These are phyloP conservation scores for Acrossocheilus wenchowensis DNA, from an alignment of 2,797 vertebrate species.

Conservation along the genomic window DNA sequence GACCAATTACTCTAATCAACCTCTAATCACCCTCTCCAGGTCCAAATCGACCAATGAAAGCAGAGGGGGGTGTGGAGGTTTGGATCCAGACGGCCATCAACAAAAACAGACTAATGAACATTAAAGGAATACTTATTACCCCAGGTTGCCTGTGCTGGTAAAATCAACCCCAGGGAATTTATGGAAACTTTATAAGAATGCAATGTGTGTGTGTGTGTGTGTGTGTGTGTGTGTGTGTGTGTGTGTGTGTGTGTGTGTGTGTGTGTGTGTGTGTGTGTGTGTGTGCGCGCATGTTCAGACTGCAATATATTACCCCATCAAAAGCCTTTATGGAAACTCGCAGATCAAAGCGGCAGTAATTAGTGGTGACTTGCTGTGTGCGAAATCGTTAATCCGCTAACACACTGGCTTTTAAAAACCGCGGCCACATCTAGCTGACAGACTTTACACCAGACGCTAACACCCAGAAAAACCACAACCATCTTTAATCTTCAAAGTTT, in stretches of 20 bases:
- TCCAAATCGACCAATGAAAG: constrained; percentile 34
- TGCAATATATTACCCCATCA: constrained; percentile 54
- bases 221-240: constrained; percentile 30
- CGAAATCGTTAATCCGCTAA: constrained; percentile 49
- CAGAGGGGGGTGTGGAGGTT: not conserved
- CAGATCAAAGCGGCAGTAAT: constrained; percentile 59
- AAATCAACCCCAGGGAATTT: constrained; percentile 24
- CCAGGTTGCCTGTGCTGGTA: constrained; percentile 23
- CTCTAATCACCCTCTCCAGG: constrained; percentile 18
- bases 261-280: constrained; percentile 8
- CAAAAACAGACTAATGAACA: constrained; percentile 46
- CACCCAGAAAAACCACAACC: constrained; percentile 17
- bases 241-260: constrained; percentile 20
- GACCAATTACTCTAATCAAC: constrained; percentile 44
- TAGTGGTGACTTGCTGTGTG: constrained; percentile 52
- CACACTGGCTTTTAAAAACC: constrained; percentile 45
- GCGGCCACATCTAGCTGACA: constrained; percentile 24
- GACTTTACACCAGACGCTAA: not conserved
- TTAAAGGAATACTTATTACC: constrained; percentile 30
- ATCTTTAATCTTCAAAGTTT: constrained; percentile 41
- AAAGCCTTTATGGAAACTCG: constrained; percentile 49
- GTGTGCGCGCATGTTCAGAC: constrained; percentile 29
- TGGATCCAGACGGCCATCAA: constrained; percentile 34
- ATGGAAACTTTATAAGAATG: constrained; percentile 27
- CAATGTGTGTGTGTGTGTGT: constrained; percentile 3